phyloP scores from a whole-genome alignment of 2,113 vertebrate species.

The Henicopernis longicauda region DNA sequence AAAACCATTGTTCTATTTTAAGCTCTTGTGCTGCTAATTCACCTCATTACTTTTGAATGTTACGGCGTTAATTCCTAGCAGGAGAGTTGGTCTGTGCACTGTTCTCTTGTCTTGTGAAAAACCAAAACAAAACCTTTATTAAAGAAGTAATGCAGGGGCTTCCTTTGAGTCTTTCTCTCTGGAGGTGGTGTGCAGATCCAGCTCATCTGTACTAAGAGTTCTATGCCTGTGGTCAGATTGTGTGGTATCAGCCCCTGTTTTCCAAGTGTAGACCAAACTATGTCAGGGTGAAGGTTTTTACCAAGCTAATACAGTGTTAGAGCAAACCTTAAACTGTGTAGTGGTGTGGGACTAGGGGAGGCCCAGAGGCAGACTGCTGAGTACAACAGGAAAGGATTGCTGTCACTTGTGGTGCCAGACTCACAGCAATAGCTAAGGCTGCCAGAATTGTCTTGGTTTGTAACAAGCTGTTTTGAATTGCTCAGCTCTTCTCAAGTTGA shows the following conservation, averaged over 20 bases:
- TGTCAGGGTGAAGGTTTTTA: neutral
- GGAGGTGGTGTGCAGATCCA: neutral
- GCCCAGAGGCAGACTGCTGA: neutral
- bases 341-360: fast-evolving
- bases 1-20: neutral
- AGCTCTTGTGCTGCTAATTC: neutral
- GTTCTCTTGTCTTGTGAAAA: neutral
- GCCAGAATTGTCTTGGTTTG: neutral
- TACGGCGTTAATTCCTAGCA: fast-evolving
- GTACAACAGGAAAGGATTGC: fast-evolving
- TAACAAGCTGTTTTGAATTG: neutral
- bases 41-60: neutral
- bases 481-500: neutral
- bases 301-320: neutral
- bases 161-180: neutral
- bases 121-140: neutral
- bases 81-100: neutral
- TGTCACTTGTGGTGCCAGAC: neutral
- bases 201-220: neutral
- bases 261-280: neutral
- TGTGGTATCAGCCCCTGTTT: fast-evolving
- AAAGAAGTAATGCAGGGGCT: fast-evolving
- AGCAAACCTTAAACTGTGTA: neutral
- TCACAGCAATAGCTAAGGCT: neutral
- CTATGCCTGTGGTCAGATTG: neutral